Evolutionary conservation across 2,797 vertebrate species (phyloP).

Genomic region (Trematomus bernacchii): DNA sequence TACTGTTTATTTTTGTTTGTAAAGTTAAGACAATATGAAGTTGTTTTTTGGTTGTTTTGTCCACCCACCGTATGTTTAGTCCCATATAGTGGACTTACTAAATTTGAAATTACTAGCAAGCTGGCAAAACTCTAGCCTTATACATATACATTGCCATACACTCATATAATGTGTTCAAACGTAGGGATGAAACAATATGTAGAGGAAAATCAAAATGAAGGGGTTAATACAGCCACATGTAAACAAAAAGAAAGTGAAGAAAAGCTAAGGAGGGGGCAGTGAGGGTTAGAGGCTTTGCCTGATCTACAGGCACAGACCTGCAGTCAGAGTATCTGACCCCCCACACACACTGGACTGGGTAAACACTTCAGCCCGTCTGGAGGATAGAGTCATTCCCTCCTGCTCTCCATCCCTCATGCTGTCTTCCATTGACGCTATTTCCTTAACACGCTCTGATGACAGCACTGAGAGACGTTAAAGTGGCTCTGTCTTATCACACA

Average conservation of each 20-base stretch:
- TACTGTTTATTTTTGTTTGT: not conserved
- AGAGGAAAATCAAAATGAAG: not conserved
- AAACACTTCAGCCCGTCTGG: slow-evolving; percentile 61
- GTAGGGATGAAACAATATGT: slow-evolving; percentile 9
- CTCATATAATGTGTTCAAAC: not conserved
- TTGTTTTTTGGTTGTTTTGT: slow-evolving; percentile 11
- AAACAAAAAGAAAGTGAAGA: slow-evolving; percentile 4
- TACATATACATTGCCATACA: not conserved
- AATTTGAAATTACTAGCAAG: not conserved
- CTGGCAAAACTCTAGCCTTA: not conserved
- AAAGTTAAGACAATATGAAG: not conserved
- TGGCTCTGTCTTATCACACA: slow-evolving; percentile 41
- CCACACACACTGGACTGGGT: slow-evolving; percentile 42
- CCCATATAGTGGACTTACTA: not conserved
- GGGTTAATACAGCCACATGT: not conserved
- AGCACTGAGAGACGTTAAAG: slow-evolving; percentile 63
- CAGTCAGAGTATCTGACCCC: slow-evolving; percentile 28
- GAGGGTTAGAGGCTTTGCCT: slow-evolving; percentile 26
- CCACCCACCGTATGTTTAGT: not conserved
- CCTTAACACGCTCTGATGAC: slow-evolving; percentile 63
- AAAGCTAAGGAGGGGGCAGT: slow-evolving; percentile 27
- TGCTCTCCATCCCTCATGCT: slow-evolving; percentile 44
- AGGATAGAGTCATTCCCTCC: slow-evolving; percentile 56
- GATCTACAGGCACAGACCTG: slow-evolving; percentile 63
- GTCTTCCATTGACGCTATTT: slow-evolving; percentile 56